Base-by-base conservation (phyloP, 2,888 invertebrate genomes). In the Hypselothyrea guttata region DNA sequence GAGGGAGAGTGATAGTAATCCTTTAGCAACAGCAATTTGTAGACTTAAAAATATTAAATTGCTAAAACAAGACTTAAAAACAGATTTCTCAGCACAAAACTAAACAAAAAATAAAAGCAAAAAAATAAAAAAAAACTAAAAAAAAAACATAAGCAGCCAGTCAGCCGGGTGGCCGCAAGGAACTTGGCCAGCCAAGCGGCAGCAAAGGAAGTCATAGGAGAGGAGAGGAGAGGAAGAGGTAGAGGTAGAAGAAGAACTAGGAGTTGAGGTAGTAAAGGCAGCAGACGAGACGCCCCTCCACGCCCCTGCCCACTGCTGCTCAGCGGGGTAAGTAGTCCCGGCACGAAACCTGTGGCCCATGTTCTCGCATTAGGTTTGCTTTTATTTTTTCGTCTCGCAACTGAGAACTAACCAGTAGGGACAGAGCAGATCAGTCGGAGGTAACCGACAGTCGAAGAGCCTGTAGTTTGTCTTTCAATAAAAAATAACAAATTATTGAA, bases 1-100 rank as follows among this genome's bases (percentile, higher is more conserved):
- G 22, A 4, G 22, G 22, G 5, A 22, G 22, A 22, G 22, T 22
- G 22, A 61, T 68, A 67, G 69, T 77, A 82, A 79, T 79, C 82
- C 82, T 61, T 59, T 7, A 73, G 67, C 68, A 72, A 64, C 79
- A 81, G 77, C 82, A 82, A 71, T 79, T 81, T 77, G 81, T 82
- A 60, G 82, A 82, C 79, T 81, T 77, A 81, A 81, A 22, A 81
- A 81, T 81, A 81, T 81, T 81, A 81, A 79, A 81, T 81, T 82
- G 81, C 81, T 77, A 51, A 82, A 81, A 82, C 81, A 51, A 82
- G 82, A 82, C 81, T 81, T 81, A 71, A 79, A 81, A 78, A 81
- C 78, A 81, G 82, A 81, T 78, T 82, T 78, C 76, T 78, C 78
- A 72, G 76, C 78, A 61, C 5, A 60, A 57, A 53, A 60, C 72